phyloP scores from a whole-genome alignment of 2,888 invertebrate species.

The Hydrotaea cyrtoneurina region DNA sequence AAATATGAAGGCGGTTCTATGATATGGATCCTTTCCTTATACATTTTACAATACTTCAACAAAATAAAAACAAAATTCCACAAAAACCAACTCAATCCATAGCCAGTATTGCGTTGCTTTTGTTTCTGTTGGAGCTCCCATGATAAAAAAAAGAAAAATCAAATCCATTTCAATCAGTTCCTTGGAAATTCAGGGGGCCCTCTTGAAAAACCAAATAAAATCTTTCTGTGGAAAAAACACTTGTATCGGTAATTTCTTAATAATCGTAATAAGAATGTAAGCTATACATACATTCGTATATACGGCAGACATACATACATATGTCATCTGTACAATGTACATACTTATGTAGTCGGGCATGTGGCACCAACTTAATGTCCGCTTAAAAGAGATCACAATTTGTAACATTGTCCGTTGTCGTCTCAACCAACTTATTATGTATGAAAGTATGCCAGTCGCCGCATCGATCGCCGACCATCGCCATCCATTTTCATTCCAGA shows the following conservation, averaged over 20 bases:
- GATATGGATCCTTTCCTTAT: no score
- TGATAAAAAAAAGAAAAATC: background rate
- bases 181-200: background rate
- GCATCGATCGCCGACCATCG: background rate
- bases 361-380: constrained; percentile 39
- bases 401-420: constrained; percentile 21
- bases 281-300: background rate
- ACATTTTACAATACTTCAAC: no score
- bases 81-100: background rate
- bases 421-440: background rate
- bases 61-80: no score
- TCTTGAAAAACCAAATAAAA: background rate
- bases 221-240: constrained; percentile 13
- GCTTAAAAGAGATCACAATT: constrained; percentile 36
- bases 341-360: background rate
- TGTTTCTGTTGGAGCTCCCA: background rate
- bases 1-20: no score
- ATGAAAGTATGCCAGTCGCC: background rate
- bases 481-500: constrained; percentile 37
- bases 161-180: background rate
- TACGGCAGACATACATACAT: background rate
- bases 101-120: background rate
- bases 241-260: constrained; percentile 34
- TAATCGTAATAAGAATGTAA: constrained; percentile 23
- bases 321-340: background rate